phyloP scores from a whole-genome alignment of 2,888 invertebrate species.

The Clepsis dumicolana region DNA sequence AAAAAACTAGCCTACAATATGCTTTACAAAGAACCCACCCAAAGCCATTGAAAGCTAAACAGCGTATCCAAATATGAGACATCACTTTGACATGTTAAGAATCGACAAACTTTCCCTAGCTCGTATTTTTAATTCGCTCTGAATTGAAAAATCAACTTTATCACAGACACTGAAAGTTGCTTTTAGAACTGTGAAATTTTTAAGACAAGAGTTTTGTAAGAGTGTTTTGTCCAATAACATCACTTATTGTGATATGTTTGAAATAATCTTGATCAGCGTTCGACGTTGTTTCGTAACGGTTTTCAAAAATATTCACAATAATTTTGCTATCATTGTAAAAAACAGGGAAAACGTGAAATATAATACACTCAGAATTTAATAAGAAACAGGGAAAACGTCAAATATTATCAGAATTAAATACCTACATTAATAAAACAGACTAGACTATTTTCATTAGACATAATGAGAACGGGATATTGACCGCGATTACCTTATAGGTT shows the following conservation, averaged over 20 bases:
- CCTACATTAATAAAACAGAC: no score
- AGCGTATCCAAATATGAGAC: slow-evolving; percentile 16
- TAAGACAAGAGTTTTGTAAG: not conserved
- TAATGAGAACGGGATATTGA: no score
- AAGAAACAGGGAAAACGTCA: no score
- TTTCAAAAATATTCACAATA: slow-evolving; percentile 16
- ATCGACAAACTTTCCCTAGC: not conserved
- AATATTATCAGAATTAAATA: no score
- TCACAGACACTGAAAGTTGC: not conserved
- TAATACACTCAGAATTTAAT: no score
- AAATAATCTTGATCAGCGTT: slow-evolving; percentile 44
- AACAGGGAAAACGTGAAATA: not conserved
- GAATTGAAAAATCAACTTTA: not conserved
- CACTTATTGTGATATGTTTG: slow-evolving; percentile 43
- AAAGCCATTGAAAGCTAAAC: slow-evolving; percentile 10
- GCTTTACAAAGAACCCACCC: slow-evolving; percentile 1
- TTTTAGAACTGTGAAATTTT: not conserved
- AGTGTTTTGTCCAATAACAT: slow-evolving; percentile 40
- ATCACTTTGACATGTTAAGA: slow-evolving; percentile 21
- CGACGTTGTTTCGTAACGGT: slow-evolving; percentile 47
- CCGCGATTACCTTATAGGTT: no score
- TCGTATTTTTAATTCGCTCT: not conserved
- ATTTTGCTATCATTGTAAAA: not conserved
- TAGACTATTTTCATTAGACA: no score
- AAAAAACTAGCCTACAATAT: slow-evolving; percentile 9